Base-by-base conservation (phyloP, 2,113 vertebrate genomes). In the Marmota monax region DNA sequence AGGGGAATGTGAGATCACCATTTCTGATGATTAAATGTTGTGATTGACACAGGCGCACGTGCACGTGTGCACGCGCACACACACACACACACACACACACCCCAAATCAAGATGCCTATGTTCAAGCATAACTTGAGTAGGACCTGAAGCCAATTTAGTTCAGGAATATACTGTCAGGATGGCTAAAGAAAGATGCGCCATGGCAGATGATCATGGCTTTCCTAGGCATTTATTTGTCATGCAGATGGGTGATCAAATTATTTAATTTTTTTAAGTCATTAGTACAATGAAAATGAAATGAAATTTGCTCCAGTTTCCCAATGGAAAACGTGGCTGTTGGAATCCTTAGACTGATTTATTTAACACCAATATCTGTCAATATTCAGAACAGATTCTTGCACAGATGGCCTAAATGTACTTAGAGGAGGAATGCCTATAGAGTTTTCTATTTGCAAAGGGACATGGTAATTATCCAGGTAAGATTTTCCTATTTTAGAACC, bases 21-120 rank as follows among this genome's bases (percentile, higher is more conserved):
- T 96, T 97, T 95, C 90, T 94, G 96, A 92, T 95, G 85, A 90
- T 95, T 88, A 92, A 84, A 90, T 93, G 53, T 79, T 95, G 37
- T 96, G 92, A 97, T 93, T 96, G 83, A 93, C 65, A 77, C 65
- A 77, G 6, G 65, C 18, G 13, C 29, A 29, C 27, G 48, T 51
- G 12, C 5, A 5, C 2, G 48, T 51, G 48, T 13, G 12, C 2
- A 51, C 22, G 34, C 56, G 32, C 12, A 84, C 45, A 51, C 13
- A 45, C 39, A 85, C 18, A 58, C 51, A 88, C 70, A 84, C 42
- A 69, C n/a, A 13, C 48, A 70, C 76, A 65, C 42, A 83, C 29
- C 53, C 17, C 17, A 56, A 7, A 87, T 56, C 83, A 96, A 91
- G 70, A 95, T 97, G 79, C 14, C 78, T 93, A 37, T 97, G 37